A percentile compares a stretch with the other conserved stretches of the same genome.
Conservation (phyloP, 2,888 invertebrate species). For the Prenolepis imparis region DNA sequence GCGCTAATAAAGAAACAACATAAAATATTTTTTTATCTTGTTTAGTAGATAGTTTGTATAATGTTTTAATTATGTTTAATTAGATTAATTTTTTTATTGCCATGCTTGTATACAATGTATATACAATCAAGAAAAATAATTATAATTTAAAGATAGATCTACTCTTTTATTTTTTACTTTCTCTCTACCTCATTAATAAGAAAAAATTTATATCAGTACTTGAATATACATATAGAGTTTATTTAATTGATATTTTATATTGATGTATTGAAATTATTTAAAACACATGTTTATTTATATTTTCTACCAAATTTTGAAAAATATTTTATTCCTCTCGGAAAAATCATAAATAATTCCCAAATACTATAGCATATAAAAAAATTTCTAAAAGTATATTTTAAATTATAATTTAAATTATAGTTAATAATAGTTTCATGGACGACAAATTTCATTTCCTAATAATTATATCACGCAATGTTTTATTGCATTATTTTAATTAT, state of each 20-base stretch:
- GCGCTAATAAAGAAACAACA: background rate
- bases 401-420: background rate
- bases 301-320: background rate
- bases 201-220: background rate
- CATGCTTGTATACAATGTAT: background rate
- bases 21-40: background rate
- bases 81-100: background rate
- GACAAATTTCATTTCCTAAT: background rate
- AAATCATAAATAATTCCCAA: background rate
- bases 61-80: background rate
- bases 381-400: background rate
- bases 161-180: background rate
- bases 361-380: background rate
- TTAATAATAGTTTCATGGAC: background rate
- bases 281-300: background rate
- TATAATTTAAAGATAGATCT: background rate
- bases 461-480: background rate
- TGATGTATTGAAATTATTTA: background rate
- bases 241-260: background rate
- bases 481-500: background rate
- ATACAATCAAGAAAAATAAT: background rate
- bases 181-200: background rate
- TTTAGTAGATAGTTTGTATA: background rate
- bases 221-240: background rate
- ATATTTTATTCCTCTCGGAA: background rate